A percentile compares a stretch with the other conserved stretches of the same genome.
Evolutionary conservation across 2,888 invertebrate genomes (phyloP).

Genomic region (Gymnoscelis rufifasciata): DNA sequence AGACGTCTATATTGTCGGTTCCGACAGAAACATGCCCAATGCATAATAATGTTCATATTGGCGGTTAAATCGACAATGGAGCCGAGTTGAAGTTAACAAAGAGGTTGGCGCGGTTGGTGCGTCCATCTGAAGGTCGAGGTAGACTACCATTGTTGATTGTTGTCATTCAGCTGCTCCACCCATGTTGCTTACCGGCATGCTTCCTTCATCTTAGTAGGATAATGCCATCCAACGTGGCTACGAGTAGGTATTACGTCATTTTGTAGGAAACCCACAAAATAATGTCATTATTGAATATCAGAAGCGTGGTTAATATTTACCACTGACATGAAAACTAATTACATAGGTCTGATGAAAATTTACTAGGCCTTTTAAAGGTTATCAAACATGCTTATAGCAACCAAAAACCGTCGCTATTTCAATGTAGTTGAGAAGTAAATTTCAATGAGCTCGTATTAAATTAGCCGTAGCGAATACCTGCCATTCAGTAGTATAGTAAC

Average conservation of each 20-base stretch:
- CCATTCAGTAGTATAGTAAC: conserved; percentile 7
- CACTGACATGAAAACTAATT: no score
- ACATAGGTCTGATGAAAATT: no score
- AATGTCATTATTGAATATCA: no score
- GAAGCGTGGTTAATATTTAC: no score
- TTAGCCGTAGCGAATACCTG: conserved; percentile 2
- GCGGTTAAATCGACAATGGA: conserved; percentile 25
- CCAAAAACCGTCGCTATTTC: neutral
- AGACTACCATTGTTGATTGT: conserved; percentile 13
- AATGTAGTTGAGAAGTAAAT: neutral
- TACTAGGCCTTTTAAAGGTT: neutral
- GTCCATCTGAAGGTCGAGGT: conserved; percentile 28
- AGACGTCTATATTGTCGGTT: conserved; percentile 14
- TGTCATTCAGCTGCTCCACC: conserved; percentile 5
- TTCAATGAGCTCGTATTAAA: neutral
- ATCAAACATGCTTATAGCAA: neutral
- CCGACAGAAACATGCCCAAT: conserved; percentile 18
- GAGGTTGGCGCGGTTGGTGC: conserved; percentile 20
- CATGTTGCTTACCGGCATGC: neutral
- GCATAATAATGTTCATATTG: conserved; percentile 20
- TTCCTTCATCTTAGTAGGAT: neutral
- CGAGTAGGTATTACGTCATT: neutral
- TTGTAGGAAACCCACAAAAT: no score
- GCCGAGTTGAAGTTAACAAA: conserved; percentile 17
- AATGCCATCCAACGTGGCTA: no score